Conservation (phyloP, 1,140 invertebrate genomes). For the Pachyrhynchus sulphureomaculatus region DNA sequence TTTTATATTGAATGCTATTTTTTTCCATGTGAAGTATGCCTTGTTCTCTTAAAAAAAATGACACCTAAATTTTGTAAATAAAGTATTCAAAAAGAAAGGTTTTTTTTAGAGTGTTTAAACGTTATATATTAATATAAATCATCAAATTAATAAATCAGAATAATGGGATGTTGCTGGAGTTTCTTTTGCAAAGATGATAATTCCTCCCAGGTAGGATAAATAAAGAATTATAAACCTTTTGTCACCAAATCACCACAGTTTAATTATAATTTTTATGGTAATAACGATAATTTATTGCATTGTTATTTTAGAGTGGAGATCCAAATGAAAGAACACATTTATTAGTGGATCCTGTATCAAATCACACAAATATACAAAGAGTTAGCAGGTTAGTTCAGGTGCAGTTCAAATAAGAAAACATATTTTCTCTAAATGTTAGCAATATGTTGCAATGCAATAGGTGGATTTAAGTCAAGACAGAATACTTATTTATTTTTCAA, state of each 20-base stretch:
- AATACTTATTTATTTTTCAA: conserved; percentile 17
- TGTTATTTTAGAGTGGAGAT: conserved; percentile 57
- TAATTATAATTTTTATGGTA: no score
- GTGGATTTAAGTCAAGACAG: no score
- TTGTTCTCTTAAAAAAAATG: no score
- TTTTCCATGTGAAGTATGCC: no score
- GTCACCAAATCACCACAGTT: not conserved
- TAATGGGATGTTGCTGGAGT: conserved; percentile 52
- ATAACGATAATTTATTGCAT: not conserved
- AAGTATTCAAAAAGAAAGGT: no score
- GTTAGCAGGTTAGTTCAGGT: conserved; percentile 58
- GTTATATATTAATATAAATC: no score
- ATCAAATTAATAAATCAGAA: no score
- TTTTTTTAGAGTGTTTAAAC: no score
- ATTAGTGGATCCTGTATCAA: conserved; percentile 67
- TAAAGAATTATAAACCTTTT: conserved; percentile 8
- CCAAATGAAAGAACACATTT: conserved; percentile 68
- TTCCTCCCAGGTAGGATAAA: conserved; percentile 45
- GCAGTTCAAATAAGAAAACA: no score
- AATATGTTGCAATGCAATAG: no score
- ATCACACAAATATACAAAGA: conserved; percentile 62
- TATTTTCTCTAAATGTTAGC: conserved; percentile 9
- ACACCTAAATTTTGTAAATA: no score
- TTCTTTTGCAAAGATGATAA: conserved; percentile 50
- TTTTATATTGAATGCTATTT: no score